These are phyloP conservation scores for Dasyurus viverrinus DNA, from an alignment of 2,113 vertebrate genomes.

Conservation along the genomic window DNA sequence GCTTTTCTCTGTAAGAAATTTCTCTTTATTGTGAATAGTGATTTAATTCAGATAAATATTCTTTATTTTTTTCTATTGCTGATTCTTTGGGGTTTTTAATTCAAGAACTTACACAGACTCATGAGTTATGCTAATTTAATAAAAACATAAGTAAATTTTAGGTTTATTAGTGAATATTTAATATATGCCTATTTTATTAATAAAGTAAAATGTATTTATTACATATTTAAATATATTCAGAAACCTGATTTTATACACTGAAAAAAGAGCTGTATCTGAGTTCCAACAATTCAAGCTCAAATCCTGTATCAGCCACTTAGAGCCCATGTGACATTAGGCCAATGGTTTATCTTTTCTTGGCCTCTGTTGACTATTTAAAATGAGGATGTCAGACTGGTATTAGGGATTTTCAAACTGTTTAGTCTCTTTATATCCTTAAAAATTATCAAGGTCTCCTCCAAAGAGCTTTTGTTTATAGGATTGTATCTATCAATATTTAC, in stretches of 20 bases:
- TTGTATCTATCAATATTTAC: background rate
- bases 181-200: background rate
- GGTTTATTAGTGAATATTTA: background rate
- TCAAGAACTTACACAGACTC: conserved; percentile 20
- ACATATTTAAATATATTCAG: background rate
- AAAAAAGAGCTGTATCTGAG: background rate
- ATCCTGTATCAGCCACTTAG: background rate
- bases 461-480: background rate
- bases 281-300: background rate
- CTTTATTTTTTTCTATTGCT: conserved; percentile 24
- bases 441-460: background rate
- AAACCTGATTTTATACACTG: background rate
- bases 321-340: background rate
- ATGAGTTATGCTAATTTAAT: conserved; percentile 32
- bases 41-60: background rate
- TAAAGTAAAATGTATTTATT: background rate
- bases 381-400: background rate
- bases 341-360: background rate
- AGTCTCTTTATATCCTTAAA: background rate
- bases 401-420: background rate
- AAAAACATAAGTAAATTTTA: conserved; percentile 65
- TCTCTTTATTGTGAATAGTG: conserved; percentile 44
- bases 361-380: background rate
- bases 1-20: conserved; percentile 15
- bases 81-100: conserved; percentile 24